Conservation (phyloP, 2,113 vertebrate species). For the Pao palembangensis region DNA sequence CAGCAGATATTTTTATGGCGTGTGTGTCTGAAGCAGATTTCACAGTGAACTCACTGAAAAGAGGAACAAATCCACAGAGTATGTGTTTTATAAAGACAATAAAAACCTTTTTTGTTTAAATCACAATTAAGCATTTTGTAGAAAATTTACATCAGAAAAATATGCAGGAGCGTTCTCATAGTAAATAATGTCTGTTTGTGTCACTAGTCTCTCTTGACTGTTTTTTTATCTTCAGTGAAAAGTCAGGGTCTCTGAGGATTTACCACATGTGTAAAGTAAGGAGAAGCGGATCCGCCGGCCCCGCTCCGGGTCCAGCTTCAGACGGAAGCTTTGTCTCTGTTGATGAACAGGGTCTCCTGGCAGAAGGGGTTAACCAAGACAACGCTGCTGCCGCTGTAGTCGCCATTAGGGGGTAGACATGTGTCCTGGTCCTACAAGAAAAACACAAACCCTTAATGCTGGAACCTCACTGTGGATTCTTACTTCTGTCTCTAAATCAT, state of each 20-base stretch:
- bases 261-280: constrained; percentile 81
- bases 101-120: constrained; percentile 68
- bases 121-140: constrained; percentile 78
- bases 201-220: constrained; percentile 47
- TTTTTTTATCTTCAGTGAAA: constrained; percentile 77
- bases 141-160: constrained; percentile 85
- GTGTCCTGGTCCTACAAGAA: constrained; percentile 87
- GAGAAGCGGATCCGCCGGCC: constrained; percentile 57
- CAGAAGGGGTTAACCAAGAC: constrained; percentile 99
- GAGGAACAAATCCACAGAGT: constrained; percentile 66
- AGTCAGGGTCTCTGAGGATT: constrained; percentile 85
- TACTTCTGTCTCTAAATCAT: background rate
- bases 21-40: constrained; percentile 62
- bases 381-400: constrained; percentile 90
- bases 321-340: constrained; percentile 89
- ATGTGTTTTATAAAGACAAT: constrained; percentile 78
- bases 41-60: constrained; percentile 62
- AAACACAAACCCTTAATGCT: constrained; percentile 7
- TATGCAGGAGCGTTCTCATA: constrained; percentile 72
- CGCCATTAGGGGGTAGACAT: constrained; percentile 90
- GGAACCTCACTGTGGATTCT: background rate
- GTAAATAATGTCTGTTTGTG: constrained; percentile 70
- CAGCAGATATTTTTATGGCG: constrained; percentile 51
- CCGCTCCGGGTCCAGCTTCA: constrained; percentile 66
- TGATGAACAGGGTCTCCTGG: constrained; percentile 93